These are phyloP conservation scores for Thereva nobilitata DNA, from an alignment of 2,888 invertebrate species.

Conservation along the genomic window DNA sequence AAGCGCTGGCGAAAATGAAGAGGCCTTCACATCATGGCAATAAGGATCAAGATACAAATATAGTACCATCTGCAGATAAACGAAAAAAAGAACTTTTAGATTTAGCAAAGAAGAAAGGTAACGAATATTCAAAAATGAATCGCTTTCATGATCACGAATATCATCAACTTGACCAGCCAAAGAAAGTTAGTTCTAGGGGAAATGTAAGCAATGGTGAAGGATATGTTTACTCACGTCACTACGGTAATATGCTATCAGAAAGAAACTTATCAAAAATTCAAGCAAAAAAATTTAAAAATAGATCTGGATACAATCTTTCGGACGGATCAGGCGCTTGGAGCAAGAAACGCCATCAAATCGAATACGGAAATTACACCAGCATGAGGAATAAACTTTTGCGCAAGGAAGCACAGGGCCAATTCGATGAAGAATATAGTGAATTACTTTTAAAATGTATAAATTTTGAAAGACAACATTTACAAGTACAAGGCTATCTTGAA, in stretches of 20 bases:
- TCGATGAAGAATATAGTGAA: constrained; percentile 18
- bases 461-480: constrained; percentile 34
- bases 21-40: neutral
- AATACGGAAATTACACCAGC: constrained; percentile 27
- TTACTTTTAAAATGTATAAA: constrained; percentile 13
- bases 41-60: neutral
- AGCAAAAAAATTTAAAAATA: neutral
- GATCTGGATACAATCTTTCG: neutral
- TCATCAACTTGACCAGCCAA: too few relatives aligned
- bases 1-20: neutral
- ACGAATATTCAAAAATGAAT: constrained; percentile 21
- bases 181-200: too few relatives aligned
- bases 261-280: neutral
- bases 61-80: neutral
- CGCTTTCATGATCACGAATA: too few relatives aligned
- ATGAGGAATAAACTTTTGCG: constrained; percentile 16
- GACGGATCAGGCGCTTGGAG: neutral
- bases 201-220: too few relatives aligned
- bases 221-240: neutral
- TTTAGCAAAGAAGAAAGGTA: constrained; percentile 6
- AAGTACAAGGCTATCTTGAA: constrained; percentile 22
- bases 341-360: neutral
- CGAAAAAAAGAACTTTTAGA: neutral
- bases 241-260: constrained; percentile 11
- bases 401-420: constrained; percentile 13